Base-by-base conservation (phyloP, 2,797 vertebrate species). In the Tapirus indicus region DNA sequence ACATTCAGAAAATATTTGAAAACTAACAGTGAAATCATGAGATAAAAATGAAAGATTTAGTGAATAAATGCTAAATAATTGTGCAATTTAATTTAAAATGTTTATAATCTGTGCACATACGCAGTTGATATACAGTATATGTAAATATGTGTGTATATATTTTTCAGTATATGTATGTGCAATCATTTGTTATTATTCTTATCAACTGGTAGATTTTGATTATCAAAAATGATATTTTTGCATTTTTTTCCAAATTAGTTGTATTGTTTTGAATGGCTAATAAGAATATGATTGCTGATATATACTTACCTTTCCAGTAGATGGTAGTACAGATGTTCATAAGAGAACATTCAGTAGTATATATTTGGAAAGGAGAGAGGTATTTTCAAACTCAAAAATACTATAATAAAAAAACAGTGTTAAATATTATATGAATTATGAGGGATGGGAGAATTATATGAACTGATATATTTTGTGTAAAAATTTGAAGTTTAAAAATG, bases 291-390 rank as follows among this genome's bases (percentile, higher is more conserved):
- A 98, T 94, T 98, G 56, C 92, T 97, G 94, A 94, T 97, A 96
- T 92, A 98, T 97, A 97, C 96, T 98, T 98, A 98, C 98, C 98
- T 99, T 98, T 99, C 99, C 98, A 99, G 98, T 98, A 99, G 98
- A 98, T 99, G 98, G 98, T 99, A 98, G 98, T 96, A 97, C 98
- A 99, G 98, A 98, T 98, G 98, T 99, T 97, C 91, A 97, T 97
- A 99, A 98, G 91, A 98, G 91, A 97, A 85, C 20, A 85, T 91
- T 91, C 56, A 21, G 47, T 90, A 95, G 69, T 44, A 89, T 79
- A 96, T 62, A 60, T 71, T 97, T 97, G 64, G 94, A 97, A 97
- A 98, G 94, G 54, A 98, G 92, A 98, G 2, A 97, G 79, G 75
- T 52, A 86, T 96, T 98, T 96, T 97, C 77, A 92, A 89, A 95